A percentile compares a stretch with the other conserved stretches of the same genome.
phyloP scores from a whole-genome alignment of 2,888 invertebrate genomes.

The Cantharis rustica region DNA sequence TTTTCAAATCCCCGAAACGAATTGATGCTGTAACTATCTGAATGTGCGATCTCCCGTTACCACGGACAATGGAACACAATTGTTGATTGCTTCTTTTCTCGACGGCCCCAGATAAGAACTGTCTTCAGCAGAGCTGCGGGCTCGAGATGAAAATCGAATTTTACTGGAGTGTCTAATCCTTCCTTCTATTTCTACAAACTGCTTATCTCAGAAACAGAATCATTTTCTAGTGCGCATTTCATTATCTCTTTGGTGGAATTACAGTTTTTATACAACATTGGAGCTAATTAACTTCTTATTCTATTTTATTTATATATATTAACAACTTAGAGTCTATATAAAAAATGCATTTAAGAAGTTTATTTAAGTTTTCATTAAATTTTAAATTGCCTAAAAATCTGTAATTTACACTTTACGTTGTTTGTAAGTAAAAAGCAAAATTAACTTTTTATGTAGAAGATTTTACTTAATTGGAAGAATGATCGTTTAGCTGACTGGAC shows the following conservation, averaged over 20 bases:
- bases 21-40: slow-evolving; percentile 36
- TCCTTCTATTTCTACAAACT: slow-evolving; percentile 34
- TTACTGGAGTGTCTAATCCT: slow-evolving; percentile 42
- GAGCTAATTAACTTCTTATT: neutral
- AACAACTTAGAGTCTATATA: neutral
- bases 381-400: neutral
- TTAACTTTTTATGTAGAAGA: neutral
- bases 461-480: neutral
- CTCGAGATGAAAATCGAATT: slow-evolving; percentile 43
- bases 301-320: neutral
- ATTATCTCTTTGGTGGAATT: slow-evolving; percentile 18
- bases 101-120: slow-evolving; percentile 43
- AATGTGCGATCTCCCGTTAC: slow-evolving; percentile 41
- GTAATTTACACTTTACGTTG: neutral
- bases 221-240: slow-evolving; percentile 25
- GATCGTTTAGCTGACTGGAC: neutral
- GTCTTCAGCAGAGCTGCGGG: slow-evolving; percentile 42
- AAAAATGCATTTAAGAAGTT: neutral
- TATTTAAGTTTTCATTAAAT: neutral
- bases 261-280: neutral
- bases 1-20: slow-evolving; percentile 8
- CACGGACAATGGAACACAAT: slow-evolving; percentile 42
- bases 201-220: slow-evolving; percentile 28
- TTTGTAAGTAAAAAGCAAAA: neutral
- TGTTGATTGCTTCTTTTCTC: slow-evolving; percentile 44